These are phyloP conservation scores for Stegophylla sp. DNA, from an alignment of 2,888 invertebrate genomes.

Conservation along the genomic window DNA sequence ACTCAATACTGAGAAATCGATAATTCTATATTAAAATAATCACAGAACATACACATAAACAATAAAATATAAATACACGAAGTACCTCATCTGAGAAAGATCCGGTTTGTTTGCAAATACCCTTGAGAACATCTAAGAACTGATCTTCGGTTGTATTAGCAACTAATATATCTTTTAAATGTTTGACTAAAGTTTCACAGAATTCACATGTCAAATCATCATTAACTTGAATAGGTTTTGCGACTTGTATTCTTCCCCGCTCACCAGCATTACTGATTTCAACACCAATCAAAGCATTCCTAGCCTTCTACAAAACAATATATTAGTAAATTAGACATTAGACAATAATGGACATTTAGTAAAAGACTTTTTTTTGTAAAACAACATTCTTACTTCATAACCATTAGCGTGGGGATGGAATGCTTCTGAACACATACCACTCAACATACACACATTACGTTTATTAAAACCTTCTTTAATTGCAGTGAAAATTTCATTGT, in stretches of 20 bases:
- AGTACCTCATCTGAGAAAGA: slow-evolving; percentile 72
- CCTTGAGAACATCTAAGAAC: slow-evolving; percentile 74
- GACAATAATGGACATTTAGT: too few relatives aligned
- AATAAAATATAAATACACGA: slow-evolving; percentile 33
- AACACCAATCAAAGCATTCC: slow-evolving; percentile 30
- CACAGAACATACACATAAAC: background rate
- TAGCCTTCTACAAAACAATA: slow-evolving; percentile 12
- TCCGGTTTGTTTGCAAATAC: slow-evolving; percentile 81
- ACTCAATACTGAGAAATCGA: background rate
- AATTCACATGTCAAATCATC: slow-evolving; percentile 81
- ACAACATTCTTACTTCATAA: slow-evolving; percentile 21
- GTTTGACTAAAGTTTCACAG: slow-evolving; percentile 81
- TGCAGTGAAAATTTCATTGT: slow-evolving; percentile 74
- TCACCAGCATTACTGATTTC: slow-evolving; percentile 54
- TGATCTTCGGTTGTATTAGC: slow-evolving; percentile 85
- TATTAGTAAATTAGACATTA: background rate
- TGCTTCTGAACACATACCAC: slow-evolving; percentile 72
- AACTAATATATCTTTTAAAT: slow-evolving; percentile 79
- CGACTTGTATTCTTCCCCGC: slow-evolving; percentile 33
- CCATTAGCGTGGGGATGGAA: slow-evolving; percentile 56
- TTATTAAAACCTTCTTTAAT: slow-evolving; percentile 71
- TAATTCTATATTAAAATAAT: too few relatives aligned
- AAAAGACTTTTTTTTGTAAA: background rate
- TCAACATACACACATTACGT: slow-evolving; percentile 75
- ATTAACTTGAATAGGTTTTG: slow-evolving; percentile 13